Conservation (phyloP, 1,140 invertebrate genomes). For the Gonioctena quinquepunctata region DNA sequence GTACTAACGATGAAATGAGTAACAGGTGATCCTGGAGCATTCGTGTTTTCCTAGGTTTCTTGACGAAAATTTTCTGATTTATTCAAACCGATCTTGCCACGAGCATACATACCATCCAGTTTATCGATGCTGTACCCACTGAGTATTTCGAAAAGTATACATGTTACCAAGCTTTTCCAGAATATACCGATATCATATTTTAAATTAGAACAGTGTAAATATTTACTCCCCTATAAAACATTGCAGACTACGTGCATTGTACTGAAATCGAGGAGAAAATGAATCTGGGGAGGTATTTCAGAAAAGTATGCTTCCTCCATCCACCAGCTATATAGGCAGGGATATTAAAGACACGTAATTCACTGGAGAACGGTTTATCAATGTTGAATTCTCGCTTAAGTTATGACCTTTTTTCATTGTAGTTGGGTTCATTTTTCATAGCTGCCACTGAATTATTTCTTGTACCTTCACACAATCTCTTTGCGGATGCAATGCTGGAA, state of each 20-base stretch:
- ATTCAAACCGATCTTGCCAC: too few species aligned
- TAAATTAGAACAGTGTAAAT: not conserved
- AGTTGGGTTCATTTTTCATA: conserved; percentile 29
- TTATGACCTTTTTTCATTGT: conserved; percentile 26
- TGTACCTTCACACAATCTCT: not conserved
- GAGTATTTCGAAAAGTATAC: too few species aligned
- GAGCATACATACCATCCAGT: too few species aligned
- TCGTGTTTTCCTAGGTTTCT: too few species aligned
- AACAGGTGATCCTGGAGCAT: too few species aligned
- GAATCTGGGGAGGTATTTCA: not conserved
- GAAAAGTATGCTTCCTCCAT: not conserved
- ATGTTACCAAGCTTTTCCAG: too few species aligned
- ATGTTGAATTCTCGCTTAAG: conserved; percentile 28
- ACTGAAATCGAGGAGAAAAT: too few species aligned
- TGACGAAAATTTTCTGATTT: too few species aligned
- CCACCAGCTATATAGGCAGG: conserved; percentile 24
- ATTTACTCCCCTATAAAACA: not conserved
- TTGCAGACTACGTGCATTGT: too few species aligned
- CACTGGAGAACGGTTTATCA: conserved; percentile 32
- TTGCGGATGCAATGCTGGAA: not conserved
- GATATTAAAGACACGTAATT: conserved; percentile 38
- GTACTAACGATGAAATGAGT: too few species aligned
- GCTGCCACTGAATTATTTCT: conserved; percentile 32
- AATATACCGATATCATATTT: not conserved
- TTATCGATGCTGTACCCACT: too few species aligned